These are phyloP conservation scores for Corythornis cristatus DNA, from an alignment of 2,113 vertebrate genomes.

Conservation along the genomic window DNA sequence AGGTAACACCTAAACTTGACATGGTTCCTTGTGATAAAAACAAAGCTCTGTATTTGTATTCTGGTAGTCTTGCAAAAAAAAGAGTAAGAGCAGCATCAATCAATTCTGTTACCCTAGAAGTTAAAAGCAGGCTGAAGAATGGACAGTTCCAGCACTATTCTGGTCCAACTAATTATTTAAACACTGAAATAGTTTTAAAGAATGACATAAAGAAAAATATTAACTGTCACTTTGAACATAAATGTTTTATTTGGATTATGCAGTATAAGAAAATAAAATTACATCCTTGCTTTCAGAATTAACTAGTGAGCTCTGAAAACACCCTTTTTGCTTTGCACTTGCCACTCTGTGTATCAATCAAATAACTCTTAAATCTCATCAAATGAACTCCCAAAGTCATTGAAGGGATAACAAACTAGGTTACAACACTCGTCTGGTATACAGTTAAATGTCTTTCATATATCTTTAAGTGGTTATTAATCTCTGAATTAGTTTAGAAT, in stretches of 20 bases:
- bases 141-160: not conserved
- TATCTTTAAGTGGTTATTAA: slow-evolving; percentile 82
- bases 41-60: not conserved
- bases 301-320: slow-evolving; percentile 23
- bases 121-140: not conserved
- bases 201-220: not conserved
- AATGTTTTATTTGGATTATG: slow-evolving; percentile 41
- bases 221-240: slow-evolving; percentile 52
- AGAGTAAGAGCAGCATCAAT: not conserved
- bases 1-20: not conserved
- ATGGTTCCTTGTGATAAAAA: not conserved
- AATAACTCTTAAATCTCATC: slow-evolving; percentile 65
- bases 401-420: slow-evolving; percentile 61
- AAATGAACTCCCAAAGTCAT: slow-evolving; percentile 66
- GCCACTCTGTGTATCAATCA: slow-evolving; percentile 41
- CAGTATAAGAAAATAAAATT: slow-evolving; percentile 41
- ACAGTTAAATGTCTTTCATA: slow-evolving; percentile 72
- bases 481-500: slow-evolving; percentile 79
- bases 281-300: slow-evolving; percentile 31
- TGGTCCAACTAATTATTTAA: not conserved
- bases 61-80: not conserved
- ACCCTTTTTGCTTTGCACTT: slow-evolving; percentile 1
- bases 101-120: not conserved
- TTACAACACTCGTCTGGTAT: slow-evolving; percentile 54
- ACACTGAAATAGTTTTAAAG: not conserved